phyloP scores from a whole-genome alignment of 2,797 vertebrate species.

The Margarornis squamiger region DNA sequence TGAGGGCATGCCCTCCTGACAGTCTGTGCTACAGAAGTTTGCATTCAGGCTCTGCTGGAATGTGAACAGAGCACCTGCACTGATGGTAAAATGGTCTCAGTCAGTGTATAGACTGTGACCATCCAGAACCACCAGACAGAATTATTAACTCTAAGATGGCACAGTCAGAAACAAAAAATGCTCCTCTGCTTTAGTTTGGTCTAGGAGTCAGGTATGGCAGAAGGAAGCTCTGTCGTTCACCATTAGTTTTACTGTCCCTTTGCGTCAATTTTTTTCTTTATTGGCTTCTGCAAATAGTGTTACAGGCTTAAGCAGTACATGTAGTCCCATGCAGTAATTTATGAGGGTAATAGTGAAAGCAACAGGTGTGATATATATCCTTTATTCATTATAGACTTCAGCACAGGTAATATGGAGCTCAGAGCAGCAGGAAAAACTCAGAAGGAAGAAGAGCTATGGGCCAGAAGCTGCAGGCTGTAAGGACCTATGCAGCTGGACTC shows the following conservation, averaged over 20 bases:
- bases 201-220: background rate
- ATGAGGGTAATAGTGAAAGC: background rate
- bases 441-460: background rate
- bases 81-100: background rate
- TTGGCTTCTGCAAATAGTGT: background rate
- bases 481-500: background rate
- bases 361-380: background rate
- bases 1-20: background rate
- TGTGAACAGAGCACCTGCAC: background rate
- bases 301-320: background rate
- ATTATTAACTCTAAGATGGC: background rate
- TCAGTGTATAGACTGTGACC: background rate
- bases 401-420: background rate
- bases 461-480: background rate
- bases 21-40: background rate
- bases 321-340: background rate
- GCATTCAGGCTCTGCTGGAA: background rate
- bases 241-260: background rate
- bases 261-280: background rate
- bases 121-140: background rate
- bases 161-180: background rate
- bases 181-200: background rate
- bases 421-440: background rate
- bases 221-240: background rate
- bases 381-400: background rate